phyloP scores from a whole-genome alignment of 2,797 vertebrate genomes.

The Poeciliopsis paucimaculata region DNA sequence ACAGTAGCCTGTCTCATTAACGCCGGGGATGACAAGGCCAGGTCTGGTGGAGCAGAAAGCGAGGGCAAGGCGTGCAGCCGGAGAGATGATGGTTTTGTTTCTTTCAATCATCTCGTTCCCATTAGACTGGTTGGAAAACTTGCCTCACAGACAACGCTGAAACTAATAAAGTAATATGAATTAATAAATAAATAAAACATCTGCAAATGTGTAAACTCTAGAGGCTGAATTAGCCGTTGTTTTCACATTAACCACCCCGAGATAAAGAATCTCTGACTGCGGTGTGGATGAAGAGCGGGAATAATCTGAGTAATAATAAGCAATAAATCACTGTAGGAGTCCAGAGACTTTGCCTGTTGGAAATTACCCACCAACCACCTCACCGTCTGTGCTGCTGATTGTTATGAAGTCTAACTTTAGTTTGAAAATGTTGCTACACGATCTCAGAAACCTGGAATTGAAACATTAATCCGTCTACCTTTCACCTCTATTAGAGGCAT shows the following conservation, averaged over 20 bases:
- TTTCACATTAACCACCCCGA: slow-evolving; percentile 51
- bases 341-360: slow-evolving; percentile 17
- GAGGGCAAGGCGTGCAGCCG: slow-evolving; percentile 21
- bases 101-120: slow-evolving; percentile 29
- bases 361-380: background rate
- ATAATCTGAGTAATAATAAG: slow-evolving; percentile 61
- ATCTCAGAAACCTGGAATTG: background rate
- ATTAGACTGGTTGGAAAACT: slow-evolving; percentile 47
- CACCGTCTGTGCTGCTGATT: slow-evolving; percentile 3
- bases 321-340: slow-evolving; percentile 58
- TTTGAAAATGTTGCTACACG: background rate
- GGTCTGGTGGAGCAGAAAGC: slow-evolving; percentile 30
- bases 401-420: slow-evolving; percentile 1
- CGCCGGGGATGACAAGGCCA: slow-evolving; percentile 34
- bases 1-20: slow-evolving; percentile 76
- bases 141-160: slow-evolving; percentile 29
- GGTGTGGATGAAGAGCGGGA: slow-evolving; percentile 58
- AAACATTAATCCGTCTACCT: background rate
- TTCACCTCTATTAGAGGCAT: background rate
- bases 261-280: slow-evolving; percentile 64
- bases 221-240: slow-evolving; percentile 53
- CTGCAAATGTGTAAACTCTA: slow-evolving; percentile 42
- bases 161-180: slow-evolving; percentile 22
- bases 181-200: background rate
- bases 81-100: slow-evolving; percentile 32